Evolutionary conservation across 1,140 invertebrate genomes (phyloP).

Genomic region (Bombus impatiens): DNA sequence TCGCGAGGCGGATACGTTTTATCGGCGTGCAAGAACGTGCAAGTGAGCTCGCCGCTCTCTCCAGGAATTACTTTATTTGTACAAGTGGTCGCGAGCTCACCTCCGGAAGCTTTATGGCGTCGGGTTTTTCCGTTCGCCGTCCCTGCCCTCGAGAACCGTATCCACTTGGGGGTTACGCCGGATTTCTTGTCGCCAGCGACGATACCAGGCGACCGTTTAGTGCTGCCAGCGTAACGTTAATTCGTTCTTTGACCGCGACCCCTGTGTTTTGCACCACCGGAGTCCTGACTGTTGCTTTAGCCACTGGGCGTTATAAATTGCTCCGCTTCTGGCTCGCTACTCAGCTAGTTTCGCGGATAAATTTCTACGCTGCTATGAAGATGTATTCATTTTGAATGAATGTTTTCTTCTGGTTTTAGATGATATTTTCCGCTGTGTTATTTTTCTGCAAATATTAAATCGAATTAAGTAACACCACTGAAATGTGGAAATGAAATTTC

Average conservation of each 20-base stretch:
- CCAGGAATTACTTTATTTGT: slow-evolving; percentile 41
- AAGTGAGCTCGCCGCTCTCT: neutral
- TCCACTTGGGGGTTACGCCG: neutral
- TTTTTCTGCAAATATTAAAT: too few relatives aligned
- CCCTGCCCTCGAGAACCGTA: neutral
- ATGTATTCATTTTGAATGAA: neutral
- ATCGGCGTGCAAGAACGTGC: slow-evolving; percentile 28
- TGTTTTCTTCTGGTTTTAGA: too few relatives aligned
- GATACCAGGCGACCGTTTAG: neutral
- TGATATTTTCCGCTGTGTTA: neutral
- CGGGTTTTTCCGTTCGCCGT: slow-evolving; percentile 27
- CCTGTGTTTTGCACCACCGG: neutral
- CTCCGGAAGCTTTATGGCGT: slow-evolving; percentile 22
- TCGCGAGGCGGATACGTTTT: slow-evolving; percentile 37
- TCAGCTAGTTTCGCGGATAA: neutral
- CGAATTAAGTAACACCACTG: too few relatives aligned
- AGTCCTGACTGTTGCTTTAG: too few relatives aligned
- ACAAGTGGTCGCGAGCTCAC: slow-evolving; percentile 3
- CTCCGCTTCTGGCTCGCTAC: neutral
- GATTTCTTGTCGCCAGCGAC: slow-evolving; percentile 18
- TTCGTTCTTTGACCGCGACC: slow-evolving; percentile 6
- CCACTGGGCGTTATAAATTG: neutral
- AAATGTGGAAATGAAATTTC: too few relatives aligned
- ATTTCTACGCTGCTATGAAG: neutral
- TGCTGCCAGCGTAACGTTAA: slow-evolving; percentile 6